A percentile compares a stretch with the other conserved stretches of the same genome.
Conservation (phyloP, 2,888 invertebrate genomes). For the Ctenicera cuprea region DNA sequence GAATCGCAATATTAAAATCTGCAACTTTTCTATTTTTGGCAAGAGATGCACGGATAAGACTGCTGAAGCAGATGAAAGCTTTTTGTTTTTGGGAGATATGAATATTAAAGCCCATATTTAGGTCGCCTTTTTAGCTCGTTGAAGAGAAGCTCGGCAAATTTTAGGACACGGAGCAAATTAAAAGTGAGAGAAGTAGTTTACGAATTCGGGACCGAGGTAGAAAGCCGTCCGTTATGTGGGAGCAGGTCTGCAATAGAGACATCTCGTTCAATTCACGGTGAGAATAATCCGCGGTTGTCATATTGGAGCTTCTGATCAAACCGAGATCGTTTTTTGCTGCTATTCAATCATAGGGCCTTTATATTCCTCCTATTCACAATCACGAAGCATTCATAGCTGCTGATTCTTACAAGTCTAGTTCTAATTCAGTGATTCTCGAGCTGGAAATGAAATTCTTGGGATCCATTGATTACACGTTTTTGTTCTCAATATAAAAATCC, state of each 20-base stretch:
- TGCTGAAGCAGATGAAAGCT: conserved; percentile 16
- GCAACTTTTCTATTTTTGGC: conserved; percentile 37
- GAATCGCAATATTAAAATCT: conserved; percentile 32
- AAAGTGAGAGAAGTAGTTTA: conserved; percentile 32
- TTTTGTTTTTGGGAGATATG: conserved; percentile 37
- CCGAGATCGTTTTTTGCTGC: conserved; percentile 63
- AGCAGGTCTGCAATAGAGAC: conserved; percentile 42
- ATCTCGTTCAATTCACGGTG: conserved; percentile 48
- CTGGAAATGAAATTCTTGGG: conserved; percentile 47
- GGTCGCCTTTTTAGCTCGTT: conserved; percentile 33
- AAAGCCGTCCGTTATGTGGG: conserved; percentile 36
- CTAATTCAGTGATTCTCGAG: conserved; percentile 58
- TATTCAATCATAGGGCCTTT: conserved; percentile 64
- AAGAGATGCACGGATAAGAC: conserved; percentile 22
- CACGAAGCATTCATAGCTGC: conserved; percentile 62
- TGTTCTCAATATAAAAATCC: conserved; percentile 4
- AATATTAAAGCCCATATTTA: conserved; percentile 48
- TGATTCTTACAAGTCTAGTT: conserved; percentile 57
- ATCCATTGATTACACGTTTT: conserved; percentile 41
- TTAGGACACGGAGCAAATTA: conserved; percentile 36
- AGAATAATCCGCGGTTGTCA: conserved; percentile 59
- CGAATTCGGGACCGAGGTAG: conserved; percentile 18
- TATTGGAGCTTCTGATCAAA: conserved; percentile 60
- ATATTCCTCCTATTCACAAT: conserved; percentile 64
- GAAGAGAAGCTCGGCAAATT: conserved; percentile 22